Percentiles rank a stretch among this genome's conserved stretches.
phyloP scores from a whole-genome alignment of 2,113 vertebrate genomes.

The Pseudorasbora parva region DNA sequence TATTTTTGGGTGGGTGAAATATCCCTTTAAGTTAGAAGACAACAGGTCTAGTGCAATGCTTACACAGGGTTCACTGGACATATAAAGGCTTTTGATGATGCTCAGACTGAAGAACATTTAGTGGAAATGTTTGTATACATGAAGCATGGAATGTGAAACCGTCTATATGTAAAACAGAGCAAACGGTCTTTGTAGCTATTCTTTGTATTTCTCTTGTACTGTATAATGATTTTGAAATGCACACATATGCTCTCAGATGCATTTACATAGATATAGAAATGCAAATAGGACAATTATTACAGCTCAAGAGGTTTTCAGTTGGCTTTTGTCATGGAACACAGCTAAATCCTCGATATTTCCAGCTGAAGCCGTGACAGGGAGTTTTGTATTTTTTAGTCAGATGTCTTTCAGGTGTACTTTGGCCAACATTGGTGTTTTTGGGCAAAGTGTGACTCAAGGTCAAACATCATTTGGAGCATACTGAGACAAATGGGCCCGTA shows the following conservation, averaged over 20 bases:
- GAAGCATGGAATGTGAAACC: not conserved
- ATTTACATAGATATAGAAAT: not conserved
- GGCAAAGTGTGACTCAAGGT: not conserved
- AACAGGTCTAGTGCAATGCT: not conserved
- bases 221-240: not conserved
- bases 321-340: not conserved
- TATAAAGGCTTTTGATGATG: not conserved
- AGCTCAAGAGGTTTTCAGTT: not conserved
- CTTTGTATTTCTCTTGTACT: not conserved
- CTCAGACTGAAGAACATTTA: not conserved
- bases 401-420: not conserved
- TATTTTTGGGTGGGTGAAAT: no score
- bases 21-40: not conserved
- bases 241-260: not conserved
- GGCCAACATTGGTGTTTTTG: not conserved
- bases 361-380: not conserved
- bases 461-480: not conserved
- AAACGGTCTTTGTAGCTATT: not conserved
- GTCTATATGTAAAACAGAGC: not conserved
- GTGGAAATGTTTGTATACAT: no score
- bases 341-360: not conserved
- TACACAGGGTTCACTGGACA: not conserved
- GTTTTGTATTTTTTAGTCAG: not conserved
- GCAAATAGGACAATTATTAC: not conserved
- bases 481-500: slow-evolving; percentile 7